Base-by-base conservation (phyloP, 2,888 invertebrate genomes). In the Macaria liturata region DNA sequence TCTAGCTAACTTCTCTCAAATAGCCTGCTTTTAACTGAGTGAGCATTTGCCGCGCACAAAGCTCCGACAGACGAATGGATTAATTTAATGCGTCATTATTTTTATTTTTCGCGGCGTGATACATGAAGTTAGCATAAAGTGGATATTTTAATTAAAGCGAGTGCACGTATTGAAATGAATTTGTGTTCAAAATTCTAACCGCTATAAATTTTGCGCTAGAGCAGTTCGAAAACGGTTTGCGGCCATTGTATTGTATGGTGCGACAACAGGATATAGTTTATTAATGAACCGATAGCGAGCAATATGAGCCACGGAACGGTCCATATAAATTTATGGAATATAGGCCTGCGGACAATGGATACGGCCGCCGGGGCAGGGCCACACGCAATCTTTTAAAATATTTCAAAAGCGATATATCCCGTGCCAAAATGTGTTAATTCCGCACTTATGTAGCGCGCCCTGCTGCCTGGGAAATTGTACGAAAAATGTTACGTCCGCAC, bases 361-460 rank as follows among this genome's bases (percentile, higher is more conserved):
- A 74, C 72, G 66, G 70, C 68, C 72, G 75, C 55, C 76, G 74
- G 76, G 74, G 74, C 71, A 72, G 70, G 66, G 67, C 70, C 74
- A 68, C 74, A 70, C 71, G 79, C 78, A 77, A 82, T 82, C 76
- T 83, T 84, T 76, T 75, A 79, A 79, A 77, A 82, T 80, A 82
- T 81, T 80, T 76, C 78, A 76, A 82, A 84, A 78, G 71, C 79
- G 65, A 74, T 75, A 75, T 75, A 74, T 75, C 67, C 72, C 66
- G 79, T 83, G 83, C 83, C 82, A 84, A 86, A 83, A 84, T 80
- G 76, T 80, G 81, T 83, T 85, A 83, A 84, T 83, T 81, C 78
- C 62, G 72, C 80, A 78, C 78, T 79, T 78, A 76, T 68, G 75
- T 76, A 77, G 75, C 76, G 70, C 62, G 69, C 67, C 70, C 72